phyloP scores from a whole-genome alignment of 1,140 invertebrate species.

The Cotesia vestalis region DNA sequence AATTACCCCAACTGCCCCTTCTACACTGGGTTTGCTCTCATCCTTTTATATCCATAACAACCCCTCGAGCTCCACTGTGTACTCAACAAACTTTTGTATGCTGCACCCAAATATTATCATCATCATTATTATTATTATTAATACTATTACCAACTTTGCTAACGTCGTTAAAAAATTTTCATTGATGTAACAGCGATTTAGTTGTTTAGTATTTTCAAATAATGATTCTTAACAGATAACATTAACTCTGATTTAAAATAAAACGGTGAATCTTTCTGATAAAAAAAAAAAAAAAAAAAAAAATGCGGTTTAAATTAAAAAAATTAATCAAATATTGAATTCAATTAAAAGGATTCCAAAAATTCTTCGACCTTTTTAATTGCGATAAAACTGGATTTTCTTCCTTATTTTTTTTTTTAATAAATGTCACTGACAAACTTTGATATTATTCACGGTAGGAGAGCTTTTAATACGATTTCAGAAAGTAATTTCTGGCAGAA shows the following conservation, averaged over 20 bases:
- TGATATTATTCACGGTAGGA: conserved; percentile 19
- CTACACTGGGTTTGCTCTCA: too few species aligned
- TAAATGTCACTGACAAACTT: conserved; percentile 24
- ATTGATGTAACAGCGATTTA: conserved; percentile 4
- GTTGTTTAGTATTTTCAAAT: not conserved
- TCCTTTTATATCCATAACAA: conserved; percentile 14
- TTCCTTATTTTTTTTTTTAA: conserved; percentile 14
- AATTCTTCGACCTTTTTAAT: not conserved
- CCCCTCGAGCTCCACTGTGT: conserved; percentile 45
- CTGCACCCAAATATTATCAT: conserved; percentile 31
- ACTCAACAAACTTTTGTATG: conserved; percentile 53
- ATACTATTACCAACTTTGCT: conserved; percentile 23
- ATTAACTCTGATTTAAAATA: too few species aligned
- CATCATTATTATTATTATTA: conserved; percentile 21
- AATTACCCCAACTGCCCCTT: not conserved
- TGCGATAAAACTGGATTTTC: not conserved
- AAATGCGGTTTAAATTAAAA: too few species aligned
- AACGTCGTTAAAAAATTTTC: conserved; percentile 19
- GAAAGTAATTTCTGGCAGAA: conserved; percentile 30
- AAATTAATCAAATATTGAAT: too few species aligned
- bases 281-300: too few species aligned
- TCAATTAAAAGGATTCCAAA: not conserved
- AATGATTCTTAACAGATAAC: too few species aligned
- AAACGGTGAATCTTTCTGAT: too few species aligned
- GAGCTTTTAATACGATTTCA: conserved; percentile 31